Conservation (phyloP, 2,888 invertebrate species). For the Drosophila testacea region DNA sequence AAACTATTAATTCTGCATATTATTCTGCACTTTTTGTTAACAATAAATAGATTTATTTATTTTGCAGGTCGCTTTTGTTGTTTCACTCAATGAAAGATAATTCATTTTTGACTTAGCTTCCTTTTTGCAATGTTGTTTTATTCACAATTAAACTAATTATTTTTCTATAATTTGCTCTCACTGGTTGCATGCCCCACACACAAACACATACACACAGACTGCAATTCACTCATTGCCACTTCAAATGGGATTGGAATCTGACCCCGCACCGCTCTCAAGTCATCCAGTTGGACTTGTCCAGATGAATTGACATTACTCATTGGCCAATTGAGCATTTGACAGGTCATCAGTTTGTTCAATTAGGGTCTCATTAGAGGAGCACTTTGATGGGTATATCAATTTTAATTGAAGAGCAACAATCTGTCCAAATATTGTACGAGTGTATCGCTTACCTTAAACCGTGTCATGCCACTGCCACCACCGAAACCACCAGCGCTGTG, state of each 20-base stretch:
- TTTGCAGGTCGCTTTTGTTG: neutral
- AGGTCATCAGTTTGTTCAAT: slow-evolving; percentile 19
- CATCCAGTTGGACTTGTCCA: neutral
- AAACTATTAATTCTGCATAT: neutral
- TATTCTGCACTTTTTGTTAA: neutral
- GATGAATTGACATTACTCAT: slow-evolving; percentile 2
- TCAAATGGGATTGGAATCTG: neutral
- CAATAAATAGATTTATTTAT: neutral
- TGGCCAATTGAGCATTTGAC: slow-evolving; percentile 22
- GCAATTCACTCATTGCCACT: neutral
- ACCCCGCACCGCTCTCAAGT: neutral
- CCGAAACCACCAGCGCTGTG: slow-evolving; percentile 68
- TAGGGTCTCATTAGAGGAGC: slow-evolving; percentile 35
- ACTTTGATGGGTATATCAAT: slow-evolving; percentile 14
- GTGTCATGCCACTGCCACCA: slow-evolving; percentile 60
- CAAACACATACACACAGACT: neutral
- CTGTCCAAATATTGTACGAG: slow-evolving; percentile 16
- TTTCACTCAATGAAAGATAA: slow-evolving; percentile 3
- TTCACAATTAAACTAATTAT: slow-evolving; percentile 14
- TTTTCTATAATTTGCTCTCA: slow-evolving; percentile 19
- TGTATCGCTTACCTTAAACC: slow-evolving; percentile 67
- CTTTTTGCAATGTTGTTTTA: neutral
- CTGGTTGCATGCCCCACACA: slow-evolving; percentile 48
- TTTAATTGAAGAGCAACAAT: slow-evolving; percentile 53
- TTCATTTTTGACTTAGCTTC: neutral